Evolutionary conservation across 2,797 vertebrate species (phyloP), one percentile per base, ranked within the genome.

Genomic region (Rhincodon typus): DNA sequence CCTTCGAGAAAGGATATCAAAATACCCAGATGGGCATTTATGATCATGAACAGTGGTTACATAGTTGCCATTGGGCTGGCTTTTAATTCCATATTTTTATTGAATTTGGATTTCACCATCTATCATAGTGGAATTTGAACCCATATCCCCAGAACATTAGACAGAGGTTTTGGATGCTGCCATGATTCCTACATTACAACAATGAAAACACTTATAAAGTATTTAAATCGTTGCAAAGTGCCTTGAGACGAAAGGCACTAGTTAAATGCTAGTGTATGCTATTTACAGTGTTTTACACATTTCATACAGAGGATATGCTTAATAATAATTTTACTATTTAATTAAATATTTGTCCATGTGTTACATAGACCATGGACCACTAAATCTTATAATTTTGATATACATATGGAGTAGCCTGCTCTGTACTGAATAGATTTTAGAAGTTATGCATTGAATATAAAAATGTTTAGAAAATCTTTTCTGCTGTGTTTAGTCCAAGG

Each of bases 401-500:
- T 30, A 50, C 53, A 70, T 94, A 2, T 23, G 34, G 30, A 77
- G 50, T 77, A 77, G 74, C 13, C 27, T 93, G 8, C 21, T 15
- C 38, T 66, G 42, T 42, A 23, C 12, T 74, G 70, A 77, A 77
- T 30, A 70, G 19, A 6, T 77, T 34, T 95, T 95, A 72, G 70
- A 34, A 74, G 17, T 12, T 94, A 19, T 95, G 30, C 53, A n/a
- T 77, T 53, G 53, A 57, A 57, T 53, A 95, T 27, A 72, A 53
- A 77, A 34, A 27, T 34, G 93, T 70, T n/a, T 53, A 5, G 30
- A 53, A 74, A 74, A 50, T 34, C 88, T 97, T 97, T 82, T 82
- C 62, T 66, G 4, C 97, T 94, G 96, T 94, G 96, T 82, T 74
- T 96, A 99, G 99, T 99, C 98, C 99, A 98, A 98, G 96, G 97